A percentile compares a stretch with the other conserved stretches of the same genome.
Conservation (phyloP, 2,888 invertebrate genomes). For the Panopea generosa region DNA sequence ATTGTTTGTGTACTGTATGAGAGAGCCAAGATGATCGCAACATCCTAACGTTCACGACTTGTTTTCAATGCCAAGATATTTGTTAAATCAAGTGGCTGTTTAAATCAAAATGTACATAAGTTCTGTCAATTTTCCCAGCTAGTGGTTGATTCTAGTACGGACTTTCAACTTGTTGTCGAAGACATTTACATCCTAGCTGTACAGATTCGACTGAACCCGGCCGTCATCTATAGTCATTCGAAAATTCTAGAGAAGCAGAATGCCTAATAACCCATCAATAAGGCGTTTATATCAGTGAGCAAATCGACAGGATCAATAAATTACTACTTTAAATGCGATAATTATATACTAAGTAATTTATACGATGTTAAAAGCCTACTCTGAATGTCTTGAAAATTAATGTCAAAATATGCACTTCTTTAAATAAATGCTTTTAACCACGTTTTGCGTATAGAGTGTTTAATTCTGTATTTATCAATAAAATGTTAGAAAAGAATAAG, state of each 20-base stretch:
- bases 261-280: conserved; percentile 30
- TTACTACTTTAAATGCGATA: conserved; percentile 36
- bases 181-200: conserved; percentile 27
- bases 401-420: too few species aligned
- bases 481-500: too few species aligned
- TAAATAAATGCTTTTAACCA: too few species aligned
- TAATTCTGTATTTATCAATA: too few species aligned
- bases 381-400: conserved; percentile 43
- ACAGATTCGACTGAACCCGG: conserved; percentile 31
- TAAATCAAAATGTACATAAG: conserved; percentile 46
- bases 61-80: conserved; percentile 40
- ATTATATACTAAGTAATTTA: conserved; percentile 48
- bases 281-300: conserved; percentile 11
- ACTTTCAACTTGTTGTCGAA: conserved; percentile 23
- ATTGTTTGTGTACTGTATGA: conserved; percentile 23
- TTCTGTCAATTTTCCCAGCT: conserved; percentile 37
- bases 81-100: conserved; percentile 45
- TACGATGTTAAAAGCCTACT: conserved; percentile 27
- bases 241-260: conserved; percentile 34
- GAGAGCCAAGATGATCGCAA: conserved; percentile 33
- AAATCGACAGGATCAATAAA: conserved; percentile 45
- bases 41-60: conserved; percentile 51
- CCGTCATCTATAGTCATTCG: conserved; percentile 32
- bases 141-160: conserved; percentile 8
- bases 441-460: too few species aligned